phyloP scores from a whole-genome alignment of 2,797 vertebrate species.

The Lepus townsendii region DNA sequence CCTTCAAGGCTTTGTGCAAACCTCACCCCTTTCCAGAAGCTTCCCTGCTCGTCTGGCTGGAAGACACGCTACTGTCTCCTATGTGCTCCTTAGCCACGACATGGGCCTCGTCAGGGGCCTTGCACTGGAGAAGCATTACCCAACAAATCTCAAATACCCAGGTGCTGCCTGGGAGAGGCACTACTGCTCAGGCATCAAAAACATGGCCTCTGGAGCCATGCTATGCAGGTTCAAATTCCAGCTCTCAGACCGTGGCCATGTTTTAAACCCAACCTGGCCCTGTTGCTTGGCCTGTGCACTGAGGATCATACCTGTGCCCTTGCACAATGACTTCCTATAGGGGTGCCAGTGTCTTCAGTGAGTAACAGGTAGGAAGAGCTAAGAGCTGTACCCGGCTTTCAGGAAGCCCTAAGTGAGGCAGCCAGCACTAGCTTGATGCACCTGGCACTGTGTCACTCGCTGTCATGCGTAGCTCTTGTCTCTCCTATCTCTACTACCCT shows the following conservation, averaged over 20 bases:
- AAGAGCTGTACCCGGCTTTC: not conserved
- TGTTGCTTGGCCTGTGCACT: not conserved
- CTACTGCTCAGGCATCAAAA: not conserved
- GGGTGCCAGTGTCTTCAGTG: not conserved
- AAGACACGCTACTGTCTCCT: not conserved
- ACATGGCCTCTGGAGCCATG: not conserved
- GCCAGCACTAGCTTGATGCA: not conserved
- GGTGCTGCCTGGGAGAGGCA: not conserved
- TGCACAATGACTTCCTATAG: not conserved
- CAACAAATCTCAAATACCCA: not conserved
- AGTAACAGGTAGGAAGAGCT: not conserved
- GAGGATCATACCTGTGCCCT: not conserved
- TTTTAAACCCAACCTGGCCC: not conserved
- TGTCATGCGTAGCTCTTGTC: not conserved
- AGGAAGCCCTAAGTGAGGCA: accelerated
- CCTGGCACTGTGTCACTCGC: not conserved
- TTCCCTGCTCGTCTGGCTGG: not conserved
- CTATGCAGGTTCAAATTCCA: too few relatives aligned
- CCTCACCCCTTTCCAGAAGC: not conserved
- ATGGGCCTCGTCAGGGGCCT: not conserved
- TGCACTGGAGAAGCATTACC: not conserved
- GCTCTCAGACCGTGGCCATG: not conserved
- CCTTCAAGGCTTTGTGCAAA: not conserved
- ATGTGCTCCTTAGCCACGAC: too few relatives aligned
- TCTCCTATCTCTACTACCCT: not conserved